These are phyloP conservation scores for Phymatocera aterrima DNA, from an alignment of 2,888 invertebrate species.

Conservation along the genomic window DNA sequence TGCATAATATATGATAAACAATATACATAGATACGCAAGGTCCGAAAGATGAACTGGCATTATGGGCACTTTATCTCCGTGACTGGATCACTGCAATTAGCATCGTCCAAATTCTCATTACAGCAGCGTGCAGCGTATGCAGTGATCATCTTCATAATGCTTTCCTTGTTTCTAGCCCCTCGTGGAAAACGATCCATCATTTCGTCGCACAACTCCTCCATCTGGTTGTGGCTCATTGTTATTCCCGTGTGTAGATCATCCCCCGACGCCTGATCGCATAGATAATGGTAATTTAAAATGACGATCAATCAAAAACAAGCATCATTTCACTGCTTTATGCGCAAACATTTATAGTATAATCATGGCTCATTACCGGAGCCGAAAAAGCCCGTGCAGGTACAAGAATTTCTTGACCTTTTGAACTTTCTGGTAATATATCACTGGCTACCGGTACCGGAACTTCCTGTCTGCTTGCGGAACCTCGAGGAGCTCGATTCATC, in stretches of 20 bases:
- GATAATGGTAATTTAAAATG: neutral
- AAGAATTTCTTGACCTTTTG: no score
- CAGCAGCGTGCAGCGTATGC: conserved; percentile 55
- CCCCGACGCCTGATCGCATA: neutral
- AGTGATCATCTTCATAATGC: conserved; percentile 46
- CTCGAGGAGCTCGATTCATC: neutral
- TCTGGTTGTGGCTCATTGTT: conserved; percentile 51
- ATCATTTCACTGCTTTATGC: no score
- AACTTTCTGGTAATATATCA: no score
- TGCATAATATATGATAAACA: no score
- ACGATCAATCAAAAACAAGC: neutral
- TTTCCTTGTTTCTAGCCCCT: conserved; percentile 47
- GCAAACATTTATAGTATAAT: no score
- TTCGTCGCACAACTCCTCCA: conserved; percentile 56
- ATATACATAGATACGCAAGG: neutral
- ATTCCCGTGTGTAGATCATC: conserved; percentile 47
- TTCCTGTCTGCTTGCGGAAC: neutral
- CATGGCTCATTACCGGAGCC: no score
- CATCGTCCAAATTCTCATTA: conserved; percentile 29
- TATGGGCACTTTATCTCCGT: neutral
- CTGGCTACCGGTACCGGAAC: no score
- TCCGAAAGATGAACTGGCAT: neutral
- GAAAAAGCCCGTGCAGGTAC: no score
- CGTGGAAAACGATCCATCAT: conserved; percentile 54
- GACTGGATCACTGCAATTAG: neutral